These are phyloP conservation scores for Frieseomelitta varia DNA, from an alignment of 1,140 invertebrate species.

Conservation along the genomic window DNA sequence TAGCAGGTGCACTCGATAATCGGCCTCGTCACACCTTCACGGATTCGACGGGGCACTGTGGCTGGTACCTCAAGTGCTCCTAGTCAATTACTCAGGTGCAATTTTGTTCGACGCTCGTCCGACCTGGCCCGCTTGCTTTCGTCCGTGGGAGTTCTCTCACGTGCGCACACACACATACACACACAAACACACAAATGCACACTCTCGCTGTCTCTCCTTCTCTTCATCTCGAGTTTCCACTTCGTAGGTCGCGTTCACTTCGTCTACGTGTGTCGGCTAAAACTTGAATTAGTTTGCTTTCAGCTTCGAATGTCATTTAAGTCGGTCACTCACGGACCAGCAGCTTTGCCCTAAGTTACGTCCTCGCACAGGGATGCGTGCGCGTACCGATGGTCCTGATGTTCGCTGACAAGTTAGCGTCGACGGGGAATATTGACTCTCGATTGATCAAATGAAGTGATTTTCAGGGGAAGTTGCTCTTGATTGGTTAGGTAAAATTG, in stretches of 20 bases:
- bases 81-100: slow-evolving; percentile 64
- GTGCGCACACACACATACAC: too few species aligned
- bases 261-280: slow-evolving; percentile 57
- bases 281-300: slow-evolving; percentile 75
- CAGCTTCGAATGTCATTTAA: slow-evolving; percentile 58
- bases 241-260: slow-evolving; percentile 34
- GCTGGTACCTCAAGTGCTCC: slow-evolving; percentile 49
- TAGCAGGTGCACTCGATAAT: slow-evolving; percentile 66
- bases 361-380: not conserved
- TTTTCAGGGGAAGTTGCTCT: not conserved
- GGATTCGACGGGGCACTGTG: slow-evolving; percentile 38
- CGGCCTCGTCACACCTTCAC: slow-evolving; percentile 57
- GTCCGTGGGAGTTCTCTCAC: not conserved
- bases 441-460: not conserved
- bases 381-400: not conserved
- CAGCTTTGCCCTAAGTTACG: slow-evolving; percentile 2
- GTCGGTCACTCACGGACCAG: slow-evolving; percentile 23
- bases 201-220: slow-evolving; percentile 8
- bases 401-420: slow-evolving; percentile 7
- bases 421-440: not conserved
- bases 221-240: slow-evolving; percentile 49
- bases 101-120: slow-evolving; percentile 56
- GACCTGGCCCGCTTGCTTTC: slow-evolving; percentile 6
- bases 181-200: too few species aligned
- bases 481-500: not conserved